Percentiles rank a stretch among this genome's conserved stretches.
Conservation (phyloP, 1,140 invertebrate genomes). For the Chrysomallon squamiferum region DNA sequence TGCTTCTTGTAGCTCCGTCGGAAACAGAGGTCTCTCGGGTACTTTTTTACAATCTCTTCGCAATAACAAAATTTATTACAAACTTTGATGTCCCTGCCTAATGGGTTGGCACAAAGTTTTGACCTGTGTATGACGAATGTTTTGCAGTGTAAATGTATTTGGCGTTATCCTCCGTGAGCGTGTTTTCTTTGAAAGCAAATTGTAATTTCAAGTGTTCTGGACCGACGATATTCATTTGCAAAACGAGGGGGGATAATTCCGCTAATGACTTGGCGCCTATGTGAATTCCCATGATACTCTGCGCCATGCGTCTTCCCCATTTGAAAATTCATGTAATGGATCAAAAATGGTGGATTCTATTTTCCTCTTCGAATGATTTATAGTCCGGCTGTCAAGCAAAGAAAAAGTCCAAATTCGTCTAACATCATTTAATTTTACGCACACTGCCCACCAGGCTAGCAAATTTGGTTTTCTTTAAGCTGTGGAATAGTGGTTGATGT, state of each 20-base stretch:
- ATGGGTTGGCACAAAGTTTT: background rate
- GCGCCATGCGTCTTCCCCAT: background rate
- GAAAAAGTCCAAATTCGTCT: background rate
- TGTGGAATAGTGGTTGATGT: too few species aligned
- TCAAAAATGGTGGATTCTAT: background rate
- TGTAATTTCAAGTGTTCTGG: constrained; percentile 9
- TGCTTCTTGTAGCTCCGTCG: background rate
- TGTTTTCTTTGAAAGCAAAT: constrained; percentile 10
- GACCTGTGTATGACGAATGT: constrained; percentile 1
- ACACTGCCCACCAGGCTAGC: background rate
- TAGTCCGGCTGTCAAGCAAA: background rate
- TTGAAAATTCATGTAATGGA: background rate
- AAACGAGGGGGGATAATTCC: background rate
- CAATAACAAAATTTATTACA: constrained; percentile 8
- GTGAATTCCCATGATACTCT: background rate
- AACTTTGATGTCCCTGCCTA: background rate
- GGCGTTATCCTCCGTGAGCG: background rate
- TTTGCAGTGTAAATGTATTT: constrained; percentile 3
- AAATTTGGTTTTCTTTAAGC: background rate
- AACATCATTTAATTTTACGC: constrained; percentile 10
- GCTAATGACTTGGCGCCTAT: constrained; percentile 6
- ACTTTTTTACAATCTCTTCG: constrained; percentile 1
- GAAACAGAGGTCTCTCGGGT: background rate
- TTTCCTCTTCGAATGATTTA: constrained; percentile 5
- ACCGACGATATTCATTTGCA: constrained; percentile 2